Evolutionary conservation across 30 jellyfish, hydroid and myxozoan species (phyloP).

Genomic region (Aurelia sp.): DNA sequence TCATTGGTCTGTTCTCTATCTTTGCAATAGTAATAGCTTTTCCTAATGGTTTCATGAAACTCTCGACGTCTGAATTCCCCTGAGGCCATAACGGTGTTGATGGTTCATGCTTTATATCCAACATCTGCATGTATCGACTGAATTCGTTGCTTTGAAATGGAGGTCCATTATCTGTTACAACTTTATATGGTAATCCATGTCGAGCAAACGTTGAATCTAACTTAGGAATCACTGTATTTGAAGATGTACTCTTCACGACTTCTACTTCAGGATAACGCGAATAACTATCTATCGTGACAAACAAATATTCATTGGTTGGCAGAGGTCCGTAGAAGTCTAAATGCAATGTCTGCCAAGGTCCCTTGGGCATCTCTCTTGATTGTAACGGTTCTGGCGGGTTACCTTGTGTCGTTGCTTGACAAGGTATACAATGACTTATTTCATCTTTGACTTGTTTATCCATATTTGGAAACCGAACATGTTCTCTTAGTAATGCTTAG

Average conservation of each 20-base stretch:
- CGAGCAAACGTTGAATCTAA: slow-evolving; percentile 14
- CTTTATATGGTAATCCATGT: slow-evolving; percentile 19
- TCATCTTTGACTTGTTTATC: slow-evolving; percentile 22
- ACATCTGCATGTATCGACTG: not conserved
- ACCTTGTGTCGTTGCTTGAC: slow-evolving; percentile 35
- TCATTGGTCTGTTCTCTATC: slow-evolving; percentile 49
- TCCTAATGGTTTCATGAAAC: slow-evolving; percentile 33
- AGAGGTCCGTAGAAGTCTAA: slow-evolving; percentile 63
- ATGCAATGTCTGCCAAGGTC: slow-evolving; percentile 39
- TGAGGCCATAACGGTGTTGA: slow-evolving; percentile 54
- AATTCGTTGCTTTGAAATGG: slow-evolving; percentile 56
- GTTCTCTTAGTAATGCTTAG: not conserved
- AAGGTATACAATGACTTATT: slow-evolving; percentile 29
- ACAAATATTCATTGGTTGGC: slow-evolving; percentile 37
- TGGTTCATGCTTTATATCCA: slow-evolving; percentile 28
- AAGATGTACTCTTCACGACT: slow-evolving; percentile 14
- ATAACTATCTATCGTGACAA: slow-evolving; percentile 35
- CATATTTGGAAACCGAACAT: slow-evolving; percentile 57
- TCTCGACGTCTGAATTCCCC: slow-evolving; percentile 57
- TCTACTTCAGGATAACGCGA: slow-evolving; percentile 66
- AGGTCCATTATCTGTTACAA: slow-evolving; percentile 63
- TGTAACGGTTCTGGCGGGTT: slow-evolving; percentile 30
- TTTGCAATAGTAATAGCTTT: slow-evolving; percentile 36
- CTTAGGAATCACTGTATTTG: slow-evolving; percentile 7
- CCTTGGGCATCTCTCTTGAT: slow-evolving; percentile 10